These are phyloP conservation scores for Sardinella longiceps DNA, from an alignment of 2,797 vertebrate genomes.

Conservation along the genomic window DNA sequence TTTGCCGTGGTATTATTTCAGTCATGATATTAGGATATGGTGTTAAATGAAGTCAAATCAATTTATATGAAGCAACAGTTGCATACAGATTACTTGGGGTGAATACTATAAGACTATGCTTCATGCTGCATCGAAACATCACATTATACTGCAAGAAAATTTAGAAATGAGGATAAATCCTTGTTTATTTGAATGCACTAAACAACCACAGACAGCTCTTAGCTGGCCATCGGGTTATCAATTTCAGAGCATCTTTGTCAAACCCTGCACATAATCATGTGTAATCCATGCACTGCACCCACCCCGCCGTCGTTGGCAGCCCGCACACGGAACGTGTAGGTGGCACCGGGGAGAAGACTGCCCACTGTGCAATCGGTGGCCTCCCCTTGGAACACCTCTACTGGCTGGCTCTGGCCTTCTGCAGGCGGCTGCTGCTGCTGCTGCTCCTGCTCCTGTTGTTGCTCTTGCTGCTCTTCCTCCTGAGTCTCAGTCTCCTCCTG, in stretches of 20 bases:
- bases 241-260: too few relatives aligned
- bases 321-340: slow-evolving; percentile 86
- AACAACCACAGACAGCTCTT: too few relatives aligned
- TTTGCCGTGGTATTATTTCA: too few relatives aligned
- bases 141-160: not conserved
- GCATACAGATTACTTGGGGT: not conserved
- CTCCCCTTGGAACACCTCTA: slow-evolving; percentile 85
- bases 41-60: too few relatives aligned
- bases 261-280: too few relatives aligned
- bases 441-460: not conserved
- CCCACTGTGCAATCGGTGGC: slow-evolving; percentile 88
- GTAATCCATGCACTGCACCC: slow-evolving; percentile 51
- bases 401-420: not conserved
- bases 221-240: too few relatives aligned
- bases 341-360: slow-evolving; percentile 89
- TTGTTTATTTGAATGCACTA: too few relatives aligned
- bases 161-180: not conserved
- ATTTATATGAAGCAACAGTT: not conserved
- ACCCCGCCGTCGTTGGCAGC: slow-evolving; percentile 94
- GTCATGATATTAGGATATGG: too few relatives aligned
- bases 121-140: not conserved
- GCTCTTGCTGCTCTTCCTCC: not conserved
- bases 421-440: not conserved
- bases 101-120: too few relatives aligned
- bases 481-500: slow-evolving; percentile 52